Conservation (phyloP, 2,113 vertebrate species). For the Mandrillus leucophaeus region DNA sequence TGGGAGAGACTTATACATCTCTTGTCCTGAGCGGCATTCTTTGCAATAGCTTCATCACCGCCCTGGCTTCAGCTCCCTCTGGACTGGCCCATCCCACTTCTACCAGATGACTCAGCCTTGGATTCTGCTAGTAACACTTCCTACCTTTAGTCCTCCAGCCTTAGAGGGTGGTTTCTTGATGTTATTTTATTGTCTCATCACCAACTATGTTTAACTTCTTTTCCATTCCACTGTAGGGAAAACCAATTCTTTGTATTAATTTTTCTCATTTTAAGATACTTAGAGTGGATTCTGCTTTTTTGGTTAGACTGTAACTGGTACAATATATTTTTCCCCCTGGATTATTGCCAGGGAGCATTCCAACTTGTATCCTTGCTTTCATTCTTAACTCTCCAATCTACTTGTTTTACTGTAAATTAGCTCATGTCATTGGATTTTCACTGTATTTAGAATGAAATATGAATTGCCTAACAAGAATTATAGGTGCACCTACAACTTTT, state of each 20-base stretch:
- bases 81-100: neutral
- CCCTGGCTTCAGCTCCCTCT: neutral
- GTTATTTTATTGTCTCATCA: neutral
- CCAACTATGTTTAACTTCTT: neutral
- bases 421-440: neutral
- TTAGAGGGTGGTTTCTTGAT: neutral
- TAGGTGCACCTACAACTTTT: neutral
- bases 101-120: neutral
- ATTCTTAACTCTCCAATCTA: neutral
- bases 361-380: neutral
- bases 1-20: neutral
- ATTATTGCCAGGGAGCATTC: neutral
- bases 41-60: neutral
- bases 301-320: neutral
- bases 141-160: too few species aligned
- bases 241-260: neutral
- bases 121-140: neutral
- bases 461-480: neutral
- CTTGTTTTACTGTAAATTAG: neutral
- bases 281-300: neutral
- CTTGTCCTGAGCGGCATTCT: neutral
- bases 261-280: neutral
- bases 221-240: neutral
- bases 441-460: neutral
- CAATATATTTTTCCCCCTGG: neutral